Base-by-base conservation (phyloP, 2,113 vertebrate species). In the Crypturellus undulatus region DNA sequence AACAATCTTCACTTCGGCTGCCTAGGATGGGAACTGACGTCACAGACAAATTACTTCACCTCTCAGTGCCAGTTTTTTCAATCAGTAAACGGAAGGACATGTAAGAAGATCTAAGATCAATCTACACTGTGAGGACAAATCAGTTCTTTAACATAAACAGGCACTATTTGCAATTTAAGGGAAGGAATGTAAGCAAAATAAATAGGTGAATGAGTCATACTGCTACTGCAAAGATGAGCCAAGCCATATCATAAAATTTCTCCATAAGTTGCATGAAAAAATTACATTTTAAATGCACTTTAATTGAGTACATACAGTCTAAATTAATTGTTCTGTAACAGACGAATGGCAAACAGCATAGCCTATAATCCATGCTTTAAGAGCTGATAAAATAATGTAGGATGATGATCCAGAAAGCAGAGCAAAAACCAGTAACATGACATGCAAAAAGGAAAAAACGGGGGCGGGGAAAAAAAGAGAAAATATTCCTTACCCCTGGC, bases 401-500 rank as follows among this genome's bases (percentile, higher is more conserved):
- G 24, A 45, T 65, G 70, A 49, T 42, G 60, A 58, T 38, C 36
- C 24, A 63, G 32, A 76, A 56, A 69, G 63, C 56, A 56, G 80
- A 94, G 84, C 8, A 87, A 80, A 69, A 11, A 8, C 40, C 21
- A 43, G 9, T 22, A 82, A n/a, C 82, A 52, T 7, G 26, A 56
- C 45, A 79, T 86, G 47, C 9, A 47, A 2, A 86, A 40, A 79
- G 72, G 84, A 84, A 73, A 30, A 54, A 59, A 25, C 3, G 47
- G 21, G 47, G 21, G 47, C 21, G 10, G 47, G 21, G 47, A 49
- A 20, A 49, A 49, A 10, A 22, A 49, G 47, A 49, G 47, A 49
- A 49, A 49, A 49, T 58, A 36, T 54, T 89, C 65, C 99, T 99
- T 98, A 99, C 99, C 98, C 99, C 99, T 68, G 99, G 99, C 95